Evolutionary conservation across 2,888 invertebrate genomes (phyloP), one percentile per base, ranked within the genome.

Genomic region (Phlogophora meticulosa): DNA sequence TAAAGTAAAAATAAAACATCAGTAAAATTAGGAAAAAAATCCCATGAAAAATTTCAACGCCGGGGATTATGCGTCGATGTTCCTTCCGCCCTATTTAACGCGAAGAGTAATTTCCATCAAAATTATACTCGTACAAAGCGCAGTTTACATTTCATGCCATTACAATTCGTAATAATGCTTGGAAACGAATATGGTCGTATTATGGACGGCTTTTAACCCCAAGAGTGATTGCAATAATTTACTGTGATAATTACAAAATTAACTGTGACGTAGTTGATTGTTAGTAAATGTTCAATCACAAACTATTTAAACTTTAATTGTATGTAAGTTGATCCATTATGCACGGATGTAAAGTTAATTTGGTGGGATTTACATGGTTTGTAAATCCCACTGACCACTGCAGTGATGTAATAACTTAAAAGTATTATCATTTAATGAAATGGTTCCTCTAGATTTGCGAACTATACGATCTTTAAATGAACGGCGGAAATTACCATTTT

Each of bases 171-270:
- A n/a, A n/a, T n/a, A 20, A 72, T 32, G 34, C 17, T 59, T 60
- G n/a, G 5, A 34, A 53, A 11, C 53, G 45, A 59, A 60, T 40
- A 45, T 24, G 38, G 17, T 17, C 1, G 5, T 24, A 4, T 49
- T 49, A 43, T 55, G 5, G 75, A 70, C 20, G 7, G 3, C 9
- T 28, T 20, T 34, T 38, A 53, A 53, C 42, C 42, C n/a, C 11
- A 49, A 55, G 17, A 32, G 52, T 73, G 66, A 64, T 73, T 64
- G 2, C 53, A 40, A 22, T 40, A 28, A 65, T 69, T 73, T 15
- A 74, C 4, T 43, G 11, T 43, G 43, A 55, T 13, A 48, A 20
- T 28, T 34, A 22, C 22, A 24, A 32, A 72, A 72, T 55, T 13
- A 49, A 53, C 36, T 22, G 22, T 43, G 24, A n/a, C 15, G 2